Base-by-base conservation (phyloP, 2,797 vertebrate species). In the Chloroceryle amazona region DNA sequence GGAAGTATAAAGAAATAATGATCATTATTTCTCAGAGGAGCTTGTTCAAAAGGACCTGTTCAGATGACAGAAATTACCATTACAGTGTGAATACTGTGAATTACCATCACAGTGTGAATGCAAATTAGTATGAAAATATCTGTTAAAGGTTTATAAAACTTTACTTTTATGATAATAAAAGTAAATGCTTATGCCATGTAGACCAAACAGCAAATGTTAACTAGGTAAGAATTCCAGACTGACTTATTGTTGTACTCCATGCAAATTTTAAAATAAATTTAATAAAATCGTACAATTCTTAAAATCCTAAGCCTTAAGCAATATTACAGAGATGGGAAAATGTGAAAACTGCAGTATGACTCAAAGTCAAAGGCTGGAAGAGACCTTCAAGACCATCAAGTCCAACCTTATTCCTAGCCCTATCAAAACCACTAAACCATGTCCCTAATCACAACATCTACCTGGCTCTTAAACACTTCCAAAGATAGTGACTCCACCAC, bases 1-100 rank as follows among this genome's bases (percentile, higher is more conserved):
- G 25, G 67, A 91, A 93, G 58, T 33, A 55, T 51, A 49, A 86
- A 71, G n/a, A 92, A 91, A 52, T 71, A 84, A 47, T 26, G 6
- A 74, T 2, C 1, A 1, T 37, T 74, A 57, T 66, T 85, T 61
- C 66, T 82, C 33, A 89, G 37, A 87, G 46, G n/a, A 79, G 8
- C 5, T 84, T 68, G 15, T 54, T 57, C 26, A 3, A 68, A 76
- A 80, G 54, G 31, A 82, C 21, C 15, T 44, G 29, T n/a, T 87
- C 20, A 95, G 41, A 46, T 14, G 11, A 78, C 4, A 71, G 17
- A 81, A 81, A 28, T 37, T 39, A 54, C 17, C 16, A 54, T 33
- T 73, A 74, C 46, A 78, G n/a, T 12, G 37, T 13, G 13, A 73
- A 73, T 37, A 33, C 12, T 86, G n/a, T n/a, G n/a, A 81, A 28